Conservation (phyloP, 2,797 vertebrate species). For the Malacoctenus gilli region DNA sequence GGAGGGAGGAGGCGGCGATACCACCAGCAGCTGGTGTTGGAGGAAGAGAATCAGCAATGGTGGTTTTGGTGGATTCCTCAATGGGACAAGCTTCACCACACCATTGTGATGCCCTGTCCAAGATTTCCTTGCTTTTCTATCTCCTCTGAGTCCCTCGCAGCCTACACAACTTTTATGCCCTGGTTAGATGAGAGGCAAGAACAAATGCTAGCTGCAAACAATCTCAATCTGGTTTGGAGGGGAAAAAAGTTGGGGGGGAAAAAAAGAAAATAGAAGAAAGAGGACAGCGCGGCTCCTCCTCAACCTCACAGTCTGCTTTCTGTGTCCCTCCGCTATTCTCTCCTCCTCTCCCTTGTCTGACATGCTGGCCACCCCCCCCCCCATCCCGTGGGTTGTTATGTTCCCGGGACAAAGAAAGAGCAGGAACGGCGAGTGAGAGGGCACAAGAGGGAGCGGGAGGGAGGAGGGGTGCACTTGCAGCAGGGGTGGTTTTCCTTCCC, state of each 20-base stretch:
- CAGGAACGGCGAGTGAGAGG: slow-evolving; percentile 61
- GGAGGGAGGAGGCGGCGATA: slow-evolving; percentile 9
- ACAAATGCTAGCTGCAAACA: slow-evolving; percentile 15
- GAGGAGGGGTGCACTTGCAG: slow-evolving; percentile 56
- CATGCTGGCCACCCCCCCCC: slow-evolving; percentile 73
- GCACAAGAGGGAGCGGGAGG: slow-evolving; percentile 33
- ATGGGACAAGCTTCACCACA: slow-evolving; percentile 55
- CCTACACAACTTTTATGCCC: slow-evolving; percentile 51
- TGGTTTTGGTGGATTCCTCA: slow-evolving; percentile 53
- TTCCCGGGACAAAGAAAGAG: slow-evolving; percentile 83
- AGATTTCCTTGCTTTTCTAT: slow-evolving; percentile 21
- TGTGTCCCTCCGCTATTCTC: slow-evolving; percentile 66
- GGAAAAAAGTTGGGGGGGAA: no score
- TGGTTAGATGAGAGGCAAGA: slow-evolving; percentile 43
- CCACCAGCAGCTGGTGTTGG: slow-evolving; percentile 19
- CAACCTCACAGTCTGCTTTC: slow-evolving; percentile 59
- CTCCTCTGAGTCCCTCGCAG: slow-evolving; percentile 6
- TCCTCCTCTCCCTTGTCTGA: slow-evolving; percentile 64
- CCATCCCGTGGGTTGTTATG: slow-evolving; percentile 74
- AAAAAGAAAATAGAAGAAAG: no score
- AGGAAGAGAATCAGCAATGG: slow-evolving; percentile 21
- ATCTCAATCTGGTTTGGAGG: slow-evolving; percentile 1
- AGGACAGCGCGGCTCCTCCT: no score
- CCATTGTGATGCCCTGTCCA: slow-evolving; percentile 37
- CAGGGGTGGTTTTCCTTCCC: slow-evolving; percentile 39